phyloP scores from a whole-genome alignment of 2,113 vertebrate species.

The Aspidoscelis tigris region DNA sequence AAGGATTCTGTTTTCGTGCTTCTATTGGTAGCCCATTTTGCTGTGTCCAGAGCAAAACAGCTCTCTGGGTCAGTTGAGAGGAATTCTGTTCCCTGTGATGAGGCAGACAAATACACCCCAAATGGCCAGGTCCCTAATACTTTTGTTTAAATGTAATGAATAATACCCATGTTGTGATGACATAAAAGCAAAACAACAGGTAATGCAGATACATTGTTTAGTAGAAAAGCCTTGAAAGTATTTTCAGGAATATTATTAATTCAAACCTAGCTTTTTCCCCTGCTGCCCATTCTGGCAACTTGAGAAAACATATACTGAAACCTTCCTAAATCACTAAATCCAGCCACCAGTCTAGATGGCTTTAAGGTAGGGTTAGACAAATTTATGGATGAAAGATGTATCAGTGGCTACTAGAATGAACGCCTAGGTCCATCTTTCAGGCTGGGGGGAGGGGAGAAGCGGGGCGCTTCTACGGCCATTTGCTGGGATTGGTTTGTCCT shows the following conservation, averaged over 20 bases:
- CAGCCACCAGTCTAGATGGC: no score
- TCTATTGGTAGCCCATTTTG: background rate
- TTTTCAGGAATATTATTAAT: background rate
- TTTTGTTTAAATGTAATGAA: background rate
- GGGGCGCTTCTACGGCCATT: no score
- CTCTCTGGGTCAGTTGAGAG: background rate
- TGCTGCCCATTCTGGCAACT: background rate
- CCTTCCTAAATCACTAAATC: background rate
- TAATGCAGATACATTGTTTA: background rate
- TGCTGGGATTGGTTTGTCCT: no score
- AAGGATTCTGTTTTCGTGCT: background rate
- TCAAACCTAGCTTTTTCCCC: background rate
- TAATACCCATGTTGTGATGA: background rate
- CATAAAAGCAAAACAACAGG: background rate
- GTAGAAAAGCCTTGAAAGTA: background rate
- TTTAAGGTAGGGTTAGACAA: no score
- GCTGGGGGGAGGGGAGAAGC: no score
- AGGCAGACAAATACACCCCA: background rate
- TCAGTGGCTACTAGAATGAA: no score
- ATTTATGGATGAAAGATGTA: no score
- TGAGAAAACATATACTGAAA: background rate
- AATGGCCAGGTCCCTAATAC: background rate
- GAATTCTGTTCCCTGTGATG: no score
- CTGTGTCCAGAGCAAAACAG: background rate
- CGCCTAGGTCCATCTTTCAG: no score